Percentiles rank a stretch among this genome's conserved stretches.
These are phyloP conservation scores for Pardosa pseudoannulata DNA, from an alignment of 2,888 invertebrate species.

Conservation along the genomic window DNA sequence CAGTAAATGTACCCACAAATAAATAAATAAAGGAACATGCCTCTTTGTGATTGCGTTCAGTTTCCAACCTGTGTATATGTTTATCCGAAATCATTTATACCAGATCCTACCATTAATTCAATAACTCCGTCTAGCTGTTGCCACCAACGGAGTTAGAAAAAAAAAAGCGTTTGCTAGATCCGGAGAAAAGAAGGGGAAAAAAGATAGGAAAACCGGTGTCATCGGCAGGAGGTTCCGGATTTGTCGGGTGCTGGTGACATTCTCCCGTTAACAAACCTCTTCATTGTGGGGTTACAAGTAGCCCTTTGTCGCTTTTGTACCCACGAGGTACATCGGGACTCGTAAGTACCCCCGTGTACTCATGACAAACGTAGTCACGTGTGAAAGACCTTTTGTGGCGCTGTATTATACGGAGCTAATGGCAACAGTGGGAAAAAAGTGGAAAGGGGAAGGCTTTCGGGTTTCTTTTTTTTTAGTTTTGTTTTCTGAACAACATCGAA, in stretches of 20 bases:
- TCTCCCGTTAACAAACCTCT: constrained; percentile 13
- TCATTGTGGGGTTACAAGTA: constrained; percentile 7
- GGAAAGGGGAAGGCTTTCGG: too few relatives aligned
- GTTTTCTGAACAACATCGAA: too few relatives aligned
- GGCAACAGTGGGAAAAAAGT: background rate
- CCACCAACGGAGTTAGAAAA: background rate
- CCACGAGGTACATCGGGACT: background rate
- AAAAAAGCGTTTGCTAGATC: background rate
- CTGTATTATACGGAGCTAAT: background rate
- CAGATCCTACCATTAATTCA: background rate
- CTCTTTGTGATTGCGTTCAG: too few relatives aligned
- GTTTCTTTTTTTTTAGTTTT: too few relatives aligned
- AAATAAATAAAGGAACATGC: too few relatives aligned
- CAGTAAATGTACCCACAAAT: too few relatives aligned
- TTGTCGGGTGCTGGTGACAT: constrained; percentile 13
- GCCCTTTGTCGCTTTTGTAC: constrained; percentile 26
- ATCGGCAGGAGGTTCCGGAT: constrained; percentile 15
- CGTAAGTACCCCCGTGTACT: background rate
- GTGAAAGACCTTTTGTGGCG: constrained; percentile 1
- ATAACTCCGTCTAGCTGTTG: background rate
- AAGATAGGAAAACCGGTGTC: constrained; percentile 2
- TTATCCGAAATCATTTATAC: background rate
- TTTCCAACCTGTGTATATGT: background rate
- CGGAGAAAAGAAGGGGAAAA: background rate
- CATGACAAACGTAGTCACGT: constrained; percentile 8